These are phyloP conservation scores for Anthonomus grandis DNA, from an alignment of 1,140 invertebrate genomes.

Conservation along the genomic window DNA sequence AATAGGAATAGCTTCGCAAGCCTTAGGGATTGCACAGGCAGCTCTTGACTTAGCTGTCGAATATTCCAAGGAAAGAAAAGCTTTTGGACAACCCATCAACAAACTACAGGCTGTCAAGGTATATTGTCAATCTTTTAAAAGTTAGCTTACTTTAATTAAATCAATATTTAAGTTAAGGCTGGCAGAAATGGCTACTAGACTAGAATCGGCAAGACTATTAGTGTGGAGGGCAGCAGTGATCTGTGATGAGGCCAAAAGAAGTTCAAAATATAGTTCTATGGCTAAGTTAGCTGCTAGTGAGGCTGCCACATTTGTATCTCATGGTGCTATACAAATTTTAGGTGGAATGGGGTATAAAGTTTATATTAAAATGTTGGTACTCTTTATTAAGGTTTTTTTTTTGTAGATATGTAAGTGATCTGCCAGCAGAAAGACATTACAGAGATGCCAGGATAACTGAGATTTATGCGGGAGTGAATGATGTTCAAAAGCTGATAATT, in stretches of 20 bases:
- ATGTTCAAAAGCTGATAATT: constrained; percentile 88
- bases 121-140: constrained; percentile 43
- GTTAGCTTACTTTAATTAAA: background rate
- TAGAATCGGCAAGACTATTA: constrained; percentile 76
- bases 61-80: constrained; percentile 74
- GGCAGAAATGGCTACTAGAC: constrained; percentile 78
- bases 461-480: constrained; percentile 86
- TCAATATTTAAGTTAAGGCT: constrained; percentile 54
- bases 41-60: constrained; percentile 81
- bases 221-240: constrained; percentile 78
- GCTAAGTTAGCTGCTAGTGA: constrained; percentile 85
- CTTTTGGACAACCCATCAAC: constrained; percentile 75
- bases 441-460: constrained; percentile 81
- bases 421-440: constrained; percentile 88
- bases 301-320: constrained; percentile 75
- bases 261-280: constrained; percentile 77
- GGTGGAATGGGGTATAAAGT: constrained; percentile 74
- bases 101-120: constrained; percentile 79
- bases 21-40: constrained; percentile 79
- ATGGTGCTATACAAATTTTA: constrained; percentile 81
- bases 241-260: constrained; percentile 62
- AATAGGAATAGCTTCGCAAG: constrained; percentile 81
- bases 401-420: constrained; percentile 68
- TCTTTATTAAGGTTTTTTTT: background rate
- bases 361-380: background rate